Conservation (phyloP, 2,113 vertebrate genomes). For the Dasyornis broadbenti region DNA sequence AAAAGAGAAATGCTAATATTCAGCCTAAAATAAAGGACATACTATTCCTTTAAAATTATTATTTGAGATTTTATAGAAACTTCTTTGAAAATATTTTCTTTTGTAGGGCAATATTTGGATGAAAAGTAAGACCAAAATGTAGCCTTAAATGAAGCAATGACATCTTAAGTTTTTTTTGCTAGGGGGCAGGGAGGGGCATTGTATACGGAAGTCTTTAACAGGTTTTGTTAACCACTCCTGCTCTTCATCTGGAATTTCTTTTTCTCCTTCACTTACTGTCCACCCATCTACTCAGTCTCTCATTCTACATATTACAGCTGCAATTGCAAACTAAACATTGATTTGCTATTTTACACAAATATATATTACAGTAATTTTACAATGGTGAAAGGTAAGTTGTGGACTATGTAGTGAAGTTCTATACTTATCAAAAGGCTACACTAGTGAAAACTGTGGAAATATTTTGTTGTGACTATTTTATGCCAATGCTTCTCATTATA, state of each 20-base stretch:
- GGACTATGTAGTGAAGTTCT: not conserved
- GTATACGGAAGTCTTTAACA: not conserved
- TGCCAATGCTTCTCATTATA: not conserved
- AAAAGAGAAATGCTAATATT: not conserved
- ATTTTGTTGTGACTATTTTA: not conserved
- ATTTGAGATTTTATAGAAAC: not conserved
- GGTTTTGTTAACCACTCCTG: not conserved
- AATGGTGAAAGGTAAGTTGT: not conserved
- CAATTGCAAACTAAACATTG: not conserved
- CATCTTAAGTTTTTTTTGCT: not conserved
- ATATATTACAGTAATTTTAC: not conserved
- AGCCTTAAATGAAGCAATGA: not conserved
- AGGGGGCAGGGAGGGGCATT: not conserved
- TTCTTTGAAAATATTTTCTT: not conserved
- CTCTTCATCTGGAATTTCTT: not conserved
- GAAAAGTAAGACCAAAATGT: not conserved
- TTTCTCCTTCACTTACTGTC: not conserved
- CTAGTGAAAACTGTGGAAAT: not conserved
- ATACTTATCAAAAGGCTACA: not conserved
- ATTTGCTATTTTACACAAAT: not conserved
- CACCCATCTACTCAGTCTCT: not conserved
- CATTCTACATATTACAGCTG: not conserved
- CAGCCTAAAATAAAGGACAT: not conserved
- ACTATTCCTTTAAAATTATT: not conserved
- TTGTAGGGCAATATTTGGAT: not conserved